These are phyloP conservation scores for Drosophila buzzatii DNA, from an alignment of 2,888 invertebrate species.

Conservation along the genomic window DNA sequence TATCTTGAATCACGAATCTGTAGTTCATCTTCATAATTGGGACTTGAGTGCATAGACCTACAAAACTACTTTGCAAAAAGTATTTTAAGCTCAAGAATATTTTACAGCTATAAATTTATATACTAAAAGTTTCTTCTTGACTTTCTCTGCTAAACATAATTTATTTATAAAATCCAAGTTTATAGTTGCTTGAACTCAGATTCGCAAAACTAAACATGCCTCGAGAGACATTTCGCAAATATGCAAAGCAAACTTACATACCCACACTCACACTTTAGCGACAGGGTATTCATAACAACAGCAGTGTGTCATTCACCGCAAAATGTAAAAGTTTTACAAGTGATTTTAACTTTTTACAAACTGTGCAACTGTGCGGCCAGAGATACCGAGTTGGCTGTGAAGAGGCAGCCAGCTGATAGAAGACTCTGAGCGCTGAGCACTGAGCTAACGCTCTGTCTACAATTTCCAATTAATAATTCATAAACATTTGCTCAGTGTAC, in stretches of 20 bases:
- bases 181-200: background rate
- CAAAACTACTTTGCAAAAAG: too few species aligned
- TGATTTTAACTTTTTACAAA: conserved; percentile 67
- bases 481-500: conserved; percentile 63
- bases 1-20: too few species aligned
- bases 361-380: conserved; percentile 9
- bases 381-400: conserved; percentile 6
- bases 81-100: too few species aligned
- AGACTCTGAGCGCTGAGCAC: conserved; percentile 11
- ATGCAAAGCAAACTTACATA: background rate
- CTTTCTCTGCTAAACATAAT: background rate
- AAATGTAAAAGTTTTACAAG: conserved; percentile 76
- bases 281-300: conserved; percentile 26
- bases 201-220: background rate
- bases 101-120: too few species aligned
- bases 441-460: conserved; percentile 45
- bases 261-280: background rate
- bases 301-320: conserved; percentile 55
- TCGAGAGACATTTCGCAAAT: background rate
- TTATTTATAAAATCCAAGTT: background rate
- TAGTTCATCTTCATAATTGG: too few species aligned
- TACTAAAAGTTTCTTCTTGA: background rate
- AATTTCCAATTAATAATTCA: conserved; percentile 78
- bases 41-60: too few species aligned
- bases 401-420: conserved; percentile 6